A percentile compares a stretch with the other conserved stretches of the same genome.
Evolutionary conservation across 2,113 vertebrate genomes (phyloP).

Genomic region (Miniopterus natalensis): DNA sequence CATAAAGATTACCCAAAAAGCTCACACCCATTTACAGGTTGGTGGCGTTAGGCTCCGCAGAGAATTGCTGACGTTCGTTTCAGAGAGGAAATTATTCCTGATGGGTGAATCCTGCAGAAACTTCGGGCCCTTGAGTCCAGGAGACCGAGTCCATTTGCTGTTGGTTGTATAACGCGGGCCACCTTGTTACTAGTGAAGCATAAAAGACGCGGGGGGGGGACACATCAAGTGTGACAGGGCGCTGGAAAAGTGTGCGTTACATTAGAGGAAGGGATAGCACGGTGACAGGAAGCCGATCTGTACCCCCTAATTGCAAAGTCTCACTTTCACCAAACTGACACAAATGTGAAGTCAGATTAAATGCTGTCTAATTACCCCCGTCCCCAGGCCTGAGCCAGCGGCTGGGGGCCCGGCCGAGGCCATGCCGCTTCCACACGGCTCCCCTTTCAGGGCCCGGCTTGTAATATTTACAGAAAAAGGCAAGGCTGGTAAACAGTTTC

Average conservation of each 20-base stretch:
- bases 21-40: neutral
- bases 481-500: conserved; percentile 90
- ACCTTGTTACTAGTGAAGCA: conserved; percentile 86
- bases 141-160: conserved; percentile 87
- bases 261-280: conserved; percentile 86
- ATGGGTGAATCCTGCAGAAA: conserved; percentile 80
- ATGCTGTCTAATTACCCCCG: conserved; percentile 90
- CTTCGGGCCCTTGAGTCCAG: conserved; percentile 84
- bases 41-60: neutral
- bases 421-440: conserved; percentile 71
- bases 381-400: conserved; percentile 67
- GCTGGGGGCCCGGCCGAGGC: neutral
- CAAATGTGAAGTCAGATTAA: conserved; percentile 89
- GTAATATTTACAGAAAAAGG: conserved; percentile 91
- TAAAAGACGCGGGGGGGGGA: conserved; percentile 82
- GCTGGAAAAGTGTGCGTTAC: conserved; percentile 83
- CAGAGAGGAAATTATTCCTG: conserved; percentile 59
- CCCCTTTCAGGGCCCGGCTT: conserved; percentile 71
- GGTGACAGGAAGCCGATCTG: conserved; percentile 89
- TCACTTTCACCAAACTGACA: conserved; percentile 88
- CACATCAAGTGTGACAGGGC: conserved; percentile 82
- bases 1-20: neutral
- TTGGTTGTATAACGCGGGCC: conserved; percentile 80
- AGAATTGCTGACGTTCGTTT: neutral
- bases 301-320: conserved; percentile 89